Base-by-base conservation (phyloP, 2,113 vertebrate species). In the Neolamprologus sp. region DNA sequence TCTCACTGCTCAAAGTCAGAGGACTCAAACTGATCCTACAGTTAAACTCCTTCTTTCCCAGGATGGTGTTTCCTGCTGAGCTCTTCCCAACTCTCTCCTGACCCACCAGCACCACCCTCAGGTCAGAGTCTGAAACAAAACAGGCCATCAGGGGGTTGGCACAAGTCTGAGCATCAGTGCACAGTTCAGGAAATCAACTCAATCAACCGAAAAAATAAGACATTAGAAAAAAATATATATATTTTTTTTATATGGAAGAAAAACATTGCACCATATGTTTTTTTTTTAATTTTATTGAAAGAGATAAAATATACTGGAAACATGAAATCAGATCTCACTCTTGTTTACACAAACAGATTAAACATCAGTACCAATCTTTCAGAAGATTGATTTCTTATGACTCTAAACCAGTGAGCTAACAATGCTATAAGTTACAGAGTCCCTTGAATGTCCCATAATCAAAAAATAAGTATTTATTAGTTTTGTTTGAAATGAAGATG, bases 41-140 rank as follows among this genome's bases (percentile, higher is more conserved):
- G 21, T 57, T 11, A 45, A 82, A 82, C 26, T 33, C 19, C 10
- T 57, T 28, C 37, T 16, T 65, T 16, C 33, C 65, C 55, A 89
- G 57, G 80, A 82, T 89, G 31, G 80, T 68, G 83, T 89, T 89
- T 84, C 73, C 87, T 68, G 80, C 26, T 14, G 71, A 83, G 37
- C 80, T 88, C 79, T 85, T 88, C n/a, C 87, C 78, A 0, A 85
- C 84, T 63, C 5, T 55, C 84, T 85, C 73, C 33, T 85, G 84
- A 80, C 75, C 75, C 84, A 85, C 84, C 75, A 80, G 84, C 31
- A 85, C 55, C 31, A 85, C 5, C n/a, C 55, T 63, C n/a, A 65
- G 45, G 4, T 60, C 83, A 33, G 71, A 17, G 28, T 0, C 65
- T 73, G 65, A 80, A 54, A 54, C n/a, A 54, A 54, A 0, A 53